Evolutionary conservation across 2,113 vertebrate species (phyloP).

Genomic region (Rhizomys pruinosus): DNA sequence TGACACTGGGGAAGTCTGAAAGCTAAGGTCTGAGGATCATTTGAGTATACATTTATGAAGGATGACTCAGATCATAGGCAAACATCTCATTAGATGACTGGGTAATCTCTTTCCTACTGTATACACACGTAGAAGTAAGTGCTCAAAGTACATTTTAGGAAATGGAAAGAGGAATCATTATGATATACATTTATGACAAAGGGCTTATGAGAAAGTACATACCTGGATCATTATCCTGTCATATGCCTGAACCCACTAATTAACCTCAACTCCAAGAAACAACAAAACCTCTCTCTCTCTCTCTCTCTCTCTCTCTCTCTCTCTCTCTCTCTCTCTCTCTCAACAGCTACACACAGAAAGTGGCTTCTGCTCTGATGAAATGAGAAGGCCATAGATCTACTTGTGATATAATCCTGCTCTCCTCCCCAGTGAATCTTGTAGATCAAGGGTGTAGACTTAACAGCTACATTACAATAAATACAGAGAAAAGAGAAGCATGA

Average conservation of each 20-base stretch:
- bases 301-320: no score
- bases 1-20: no score
- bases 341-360: background rate
- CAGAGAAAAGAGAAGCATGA: no score
- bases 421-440: background rate
- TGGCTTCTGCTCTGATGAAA: background rate
- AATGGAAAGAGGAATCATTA: background rate
- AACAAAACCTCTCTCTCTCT: background rate
- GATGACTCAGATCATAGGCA: background rate
- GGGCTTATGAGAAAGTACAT: background rate
- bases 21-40: no score
- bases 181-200: background rate
- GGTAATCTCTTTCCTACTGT: background rate
- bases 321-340: no score
- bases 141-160: background rate
- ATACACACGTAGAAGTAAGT: background rate
- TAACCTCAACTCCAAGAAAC: conserved; percentile 12
- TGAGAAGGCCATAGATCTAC: background rate
- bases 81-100: conserved; percentile 1
- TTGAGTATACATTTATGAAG: background rate
- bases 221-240: background rate
- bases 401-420: background rate
- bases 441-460: background rate
- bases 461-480: no score
- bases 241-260: background rate